Base-by-base conservation (phyloP, 2,797 vertebrate species). In the Pristis pectinata region DNA sequence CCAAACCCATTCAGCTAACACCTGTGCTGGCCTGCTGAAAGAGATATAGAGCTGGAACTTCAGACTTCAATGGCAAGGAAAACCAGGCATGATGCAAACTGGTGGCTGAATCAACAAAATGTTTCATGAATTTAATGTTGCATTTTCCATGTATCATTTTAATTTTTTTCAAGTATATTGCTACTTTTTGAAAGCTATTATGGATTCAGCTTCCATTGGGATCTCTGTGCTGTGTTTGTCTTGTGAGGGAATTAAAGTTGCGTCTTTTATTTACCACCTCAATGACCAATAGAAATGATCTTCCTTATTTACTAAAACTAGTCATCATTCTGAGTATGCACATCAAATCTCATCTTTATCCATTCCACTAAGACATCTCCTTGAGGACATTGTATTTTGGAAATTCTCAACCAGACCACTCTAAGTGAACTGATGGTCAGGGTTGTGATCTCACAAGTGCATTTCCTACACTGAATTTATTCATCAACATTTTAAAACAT, bases 41-140 rank as follows among this genome's bases (percentile, higher is more conserved):
- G 61, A 91, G 87, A 67, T 91, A 41, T 91, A 87, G 59, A 74
- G 61, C 87, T 91, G 59, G 61, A 67, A 37, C 22, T 67, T 91
- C 37, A 61, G 24, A 41, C 19, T 67, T 37, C 59, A 91, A 7
- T 11, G 9, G 59, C 64, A 91, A 61, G 61, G 87, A 91, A 67
- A 67, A 41, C 37, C 37, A 19, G n/a, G 19, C 37, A n/a, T 8
- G 17, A 19, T 91, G 2, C 37, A 91, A 37, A 41, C 34, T 19
- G 59, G 19, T 8, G n/a, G 87, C n/a, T 7, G 2, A 41, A 67
- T 24, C 87, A 67, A 41, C 24, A 41, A 22, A n/a, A 61, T 30
- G 24, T 41, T 91, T 67, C 67, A 67, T 22, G 19, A 91, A 64
- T 8, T 67, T 91, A 19, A 91, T 64, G 7, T 37, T 37, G 17